Percentiles rank a stretch among this genome's conserved stretches.
Conservation (phyloP, 2,888 invertebrate genomes). For the Sicus ferrugineus region DNA sequence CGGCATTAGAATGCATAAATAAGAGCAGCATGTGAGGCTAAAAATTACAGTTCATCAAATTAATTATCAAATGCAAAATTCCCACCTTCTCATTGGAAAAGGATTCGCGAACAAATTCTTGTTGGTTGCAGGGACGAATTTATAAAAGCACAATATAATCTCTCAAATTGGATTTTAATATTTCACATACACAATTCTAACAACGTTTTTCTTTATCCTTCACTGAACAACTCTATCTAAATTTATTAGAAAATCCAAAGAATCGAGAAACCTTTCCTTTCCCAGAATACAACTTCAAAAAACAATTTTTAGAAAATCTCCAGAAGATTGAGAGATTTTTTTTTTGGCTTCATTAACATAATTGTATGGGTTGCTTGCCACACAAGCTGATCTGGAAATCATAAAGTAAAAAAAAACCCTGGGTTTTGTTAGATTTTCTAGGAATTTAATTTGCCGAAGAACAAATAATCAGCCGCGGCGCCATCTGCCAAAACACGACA, state of each 20-base stretch:
- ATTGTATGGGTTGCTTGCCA: neutral
- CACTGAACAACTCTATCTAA: too few relatives aligned
- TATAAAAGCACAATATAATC: too few relatives aligned
- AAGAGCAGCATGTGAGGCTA: neutral
- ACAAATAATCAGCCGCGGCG: neutral
- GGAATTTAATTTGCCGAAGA: neutral
- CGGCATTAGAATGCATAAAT: neutral
- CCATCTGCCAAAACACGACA: neutral
- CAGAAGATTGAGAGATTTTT: neutral
- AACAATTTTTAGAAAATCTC: neutral
- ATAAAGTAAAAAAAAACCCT: too few relatives aligned
- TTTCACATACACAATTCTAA: too few relatives aligned
- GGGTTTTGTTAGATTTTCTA: neutral
- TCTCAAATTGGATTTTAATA: too few relatives aligned
- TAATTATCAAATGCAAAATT: neutral
- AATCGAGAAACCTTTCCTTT: too few relatives aligned
- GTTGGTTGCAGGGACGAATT: too few relatives aligned
- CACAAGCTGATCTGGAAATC: neutral
- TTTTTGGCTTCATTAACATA: neutral
- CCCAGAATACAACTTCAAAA: neutral
- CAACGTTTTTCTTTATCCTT: too few relatives aligned
- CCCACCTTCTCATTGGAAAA: too few relatives aligned
- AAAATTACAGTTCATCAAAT: slow-evolving; percentile 1
- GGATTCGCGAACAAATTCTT: too few relatives aligned
- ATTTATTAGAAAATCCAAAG: too few relatives aligned